Percentiles rank a stretch among this genome's conserved stretches.
phyloP scores from a whole-genome alignment of 2,888 invertebrate genomes.

The Epistrophella euchroma region DNA sequence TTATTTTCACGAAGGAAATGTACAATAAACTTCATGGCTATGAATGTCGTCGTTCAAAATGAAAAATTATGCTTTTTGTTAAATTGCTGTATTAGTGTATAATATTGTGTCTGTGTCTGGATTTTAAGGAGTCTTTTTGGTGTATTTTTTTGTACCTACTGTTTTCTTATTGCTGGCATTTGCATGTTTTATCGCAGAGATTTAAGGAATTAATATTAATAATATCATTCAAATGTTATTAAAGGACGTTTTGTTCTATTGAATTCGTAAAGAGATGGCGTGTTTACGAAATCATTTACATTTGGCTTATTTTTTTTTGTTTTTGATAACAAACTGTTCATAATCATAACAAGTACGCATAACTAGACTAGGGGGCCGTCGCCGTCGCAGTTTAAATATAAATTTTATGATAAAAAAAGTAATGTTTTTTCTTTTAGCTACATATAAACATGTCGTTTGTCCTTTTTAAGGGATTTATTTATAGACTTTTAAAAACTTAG shows the following conservation, averaged over 20 bases:
- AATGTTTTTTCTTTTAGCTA: background rate
- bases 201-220: conserved; percentile 10
- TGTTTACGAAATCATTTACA: background rate
- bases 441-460: background rate
- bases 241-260: background rate
- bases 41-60: conserved; percentile 22
- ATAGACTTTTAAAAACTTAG: background rate
- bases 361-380: background rate
- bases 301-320: background rate
- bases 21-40: conserved; percentile 15
- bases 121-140: background rate
- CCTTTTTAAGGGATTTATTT: background rate
- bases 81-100: background rate
- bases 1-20: conserved; percentile 16
- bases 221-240: background rate
- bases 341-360: too few relatives aligned
- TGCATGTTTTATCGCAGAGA: background rate
- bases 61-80: conserved; percentile 26
- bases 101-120: conserved; percentile 8
- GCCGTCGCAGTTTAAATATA: background rate
- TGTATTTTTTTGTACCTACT: background rate
- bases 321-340: background rate
- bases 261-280: background rate
- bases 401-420: background rate
- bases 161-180: background rate